These are phyloP conservation scores for Microtus montanus DNA, from an alignment of 2,113 vertebrate species.

Conservation along the genomic window DNA sequence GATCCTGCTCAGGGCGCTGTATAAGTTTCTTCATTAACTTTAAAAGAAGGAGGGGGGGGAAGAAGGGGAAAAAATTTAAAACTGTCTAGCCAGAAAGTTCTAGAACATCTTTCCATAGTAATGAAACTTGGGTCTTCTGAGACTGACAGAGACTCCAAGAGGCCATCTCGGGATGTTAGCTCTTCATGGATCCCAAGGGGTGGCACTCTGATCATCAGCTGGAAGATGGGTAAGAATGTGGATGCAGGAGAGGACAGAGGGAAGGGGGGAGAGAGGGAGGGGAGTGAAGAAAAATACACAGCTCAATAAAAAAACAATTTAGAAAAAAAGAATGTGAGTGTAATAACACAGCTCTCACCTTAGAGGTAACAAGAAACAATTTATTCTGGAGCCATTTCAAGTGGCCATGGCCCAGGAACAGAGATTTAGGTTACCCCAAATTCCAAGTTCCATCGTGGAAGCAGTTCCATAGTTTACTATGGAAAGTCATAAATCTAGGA, in stretches of 20 bases:
- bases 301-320: too few species aligned
- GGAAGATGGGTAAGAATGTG: too few species aligned
- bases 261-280: too few species aligned
- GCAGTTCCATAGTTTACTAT: not conserved
- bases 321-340: too few species aligned
- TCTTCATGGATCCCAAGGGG: not conserved
- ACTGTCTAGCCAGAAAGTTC: slow-evolving; percentile 20
- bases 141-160: slow-evolving; percentile 3
- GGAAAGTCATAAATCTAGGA: not conserved
- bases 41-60: not conserved
- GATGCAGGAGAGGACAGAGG: too few species aligned
- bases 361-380: not conserved
- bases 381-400: not conserved
- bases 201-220: not conserved
- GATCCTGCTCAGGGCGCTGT: not conserved
- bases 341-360: not conserved
- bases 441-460: not conserved
- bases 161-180: not conserved
- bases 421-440: not conserved
- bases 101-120: slow-evolving; percentile 1
- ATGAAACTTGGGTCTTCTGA: not conserved
- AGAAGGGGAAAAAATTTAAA: not conserved
- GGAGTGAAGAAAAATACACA: too few species aligned
- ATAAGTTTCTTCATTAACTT: slow-evolving; percentile 31
- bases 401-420: not conserved